Evolutionary conservation across 92 coral and sea anemone species (phyloP), one percentile per base, ranked within the genome.

Genomic region (Phenganax marumi): DNA sequence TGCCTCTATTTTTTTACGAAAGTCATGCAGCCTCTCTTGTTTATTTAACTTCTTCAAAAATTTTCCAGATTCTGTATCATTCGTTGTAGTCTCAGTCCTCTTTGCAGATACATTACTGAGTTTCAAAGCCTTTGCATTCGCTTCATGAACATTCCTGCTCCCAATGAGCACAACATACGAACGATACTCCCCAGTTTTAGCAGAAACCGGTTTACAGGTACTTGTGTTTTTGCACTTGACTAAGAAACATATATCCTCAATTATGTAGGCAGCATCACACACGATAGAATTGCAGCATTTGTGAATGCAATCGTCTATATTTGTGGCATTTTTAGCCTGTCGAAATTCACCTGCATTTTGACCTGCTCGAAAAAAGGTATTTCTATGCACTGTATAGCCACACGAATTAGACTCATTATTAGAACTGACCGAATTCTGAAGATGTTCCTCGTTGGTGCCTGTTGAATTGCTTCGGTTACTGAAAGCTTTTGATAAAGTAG

Each of bases 251-350:
- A 77, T 80, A 56, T 81, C 62, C n/a, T 81, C 87, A 68, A 91
- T 55, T 79, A 89, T 78, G 22, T 86, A 88, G 10, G 90, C 90
- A 12, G 89, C 89, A 81, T 91, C 88, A 54, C 95, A 91, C 75
- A 68, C 21, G 0, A 16, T 55, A 52, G 88, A 72, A 52, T 84
- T 11, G 52, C 95, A 91, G 73, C 95, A 91, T 47, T 56, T 43
- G 16, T 79, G 61, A 58, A 87, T 84, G 33, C 95, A 91, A 25
- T 57, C 72, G 4, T 64, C 22, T 17, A 85, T 70, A 63, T 81
- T 72, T 23, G 64, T 64, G 8, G 79, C 80, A 12, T 52, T 52
- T 21, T 75, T 79, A 14, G 81, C 79, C 22, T 72, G 55, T 21
- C 76, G 75, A 52, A 91, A 91, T 82, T 78, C 39, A 12, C 95